These are phyloP conservation scores for Aphidius ervi DNA, from an alignment of 1,140 invertebrate species.

Conservation along the genomic window DNA sequence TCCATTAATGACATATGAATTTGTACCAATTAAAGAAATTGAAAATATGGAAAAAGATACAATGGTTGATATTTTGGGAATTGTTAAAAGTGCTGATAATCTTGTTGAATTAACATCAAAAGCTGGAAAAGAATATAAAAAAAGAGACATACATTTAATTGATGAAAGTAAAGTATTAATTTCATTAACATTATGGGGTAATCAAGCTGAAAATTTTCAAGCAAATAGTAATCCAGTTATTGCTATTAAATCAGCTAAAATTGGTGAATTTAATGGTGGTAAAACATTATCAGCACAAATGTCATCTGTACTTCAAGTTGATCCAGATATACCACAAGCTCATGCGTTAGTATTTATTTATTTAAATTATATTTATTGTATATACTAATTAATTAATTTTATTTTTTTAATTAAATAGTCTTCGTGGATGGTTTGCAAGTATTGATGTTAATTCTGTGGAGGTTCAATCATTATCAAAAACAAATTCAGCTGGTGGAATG, in stretches of 20 bases:
- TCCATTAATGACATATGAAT: slow-evolving; percentile 80
- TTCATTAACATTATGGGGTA: slow-evolving; percentile 71
- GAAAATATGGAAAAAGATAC: slow-evolving; percentile 63
- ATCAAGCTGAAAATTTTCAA: slow-evolving; percentile 80
- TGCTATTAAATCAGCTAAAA: slow-evolving; percentile 72
- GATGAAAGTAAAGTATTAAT: slow-evolving; percentile 79
- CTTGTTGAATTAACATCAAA: slow-evolving; percentile 67
- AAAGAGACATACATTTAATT: slow-evolving; percentile 83
- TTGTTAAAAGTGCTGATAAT: slow-evolving; percentile 76
- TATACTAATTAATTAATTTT: slow-evolving; percentile 14
- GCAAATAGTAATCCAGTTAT: slow-evolving; percentile 72
- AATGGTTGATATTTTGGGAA: slow-evolving; percentile 82
- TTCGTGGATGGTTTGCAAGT: slow-evolving; percentile 85
- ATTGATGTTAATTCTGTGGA: slow-evolving; percentile 64
- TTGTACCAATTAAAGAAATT: slow-evolving; percentile 75
- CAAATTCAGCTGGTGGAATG: slow-evolving; percentile 26
- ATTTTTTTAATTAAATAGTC: slow-evolving; percentile 35
- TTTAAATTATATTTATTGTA: slow-evolving; percentile 7
- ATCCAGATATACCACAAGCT: slow-evolving; percentile 86
- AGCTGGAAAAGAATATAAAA: slow-evolving; percentile 78
- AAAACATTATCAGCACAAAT: slow-evolving; percentile 60
- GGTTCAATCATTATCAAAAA: slow-evolving; percentile 41
- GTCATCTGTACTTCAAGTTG: slow-evolving; percentile 66
- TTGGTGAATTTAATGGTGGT: slow-evolving; percentile 72
- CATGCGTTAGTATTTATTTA: slow-evolving; percentile 52